phyloP scores from a whole-genome alignment of 2,113 vertebrate genomes.

The Porphyrio hochstetteri region DNA sequence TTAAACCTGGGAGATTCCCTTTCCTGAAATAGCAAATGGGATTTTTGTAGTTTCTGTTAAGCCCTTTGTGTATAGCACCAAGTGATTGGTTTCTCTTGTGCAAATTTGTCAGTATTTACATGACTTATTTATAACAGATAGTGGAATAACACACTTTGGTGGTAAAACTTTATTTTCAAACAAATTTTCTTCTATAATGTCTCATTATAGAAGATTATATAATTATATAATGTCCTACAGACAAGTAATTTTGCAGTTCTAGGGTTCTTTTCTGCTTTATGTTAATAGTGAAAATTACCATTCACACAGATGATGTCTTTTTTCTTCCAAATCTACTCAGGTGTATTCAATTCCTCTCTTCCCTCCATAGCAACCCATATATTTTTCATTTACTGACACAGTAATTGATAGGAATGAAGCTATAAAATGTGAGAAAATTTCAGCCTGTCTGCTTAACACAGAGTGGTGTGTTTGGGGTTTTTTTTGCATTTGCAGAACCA shows the following conservation, averaged over 20 bases:
- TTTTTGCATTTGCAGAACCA: neutral
- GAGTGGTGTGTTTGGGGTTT: neutral
- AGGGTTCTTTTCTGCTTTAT: neutral
- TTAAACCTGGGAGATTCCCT: neutral
- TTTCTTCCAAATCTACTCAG: neutral
- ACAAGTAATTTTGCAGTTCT: neutral
- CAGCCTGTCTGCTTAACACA: neutral
- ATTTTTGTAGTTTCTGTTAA: neutral
- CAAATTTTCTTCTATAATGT: neutral
- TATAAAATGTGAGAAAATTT: neutral
- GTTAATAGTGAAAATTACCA: neutral
- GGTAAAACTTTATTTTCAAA: neutral
- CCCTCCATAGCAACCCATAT: neutral
- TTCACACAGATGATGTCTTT: neutral
- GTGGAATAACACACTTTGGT: neutral
- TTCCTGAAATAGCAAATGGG: neutral
- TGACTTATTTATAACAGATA: neutral
- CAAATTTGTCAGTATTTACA: neutral
- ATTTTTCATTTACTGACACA: neutral
- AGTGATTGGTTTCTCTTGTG: neutral
- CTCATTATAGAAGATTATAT: neutral
- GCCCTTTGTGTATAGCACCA: neutral
- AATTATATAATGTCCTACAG: neutral
- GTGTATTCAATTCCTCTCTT: neutral
- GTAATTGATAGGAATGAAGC: neutral